These are phyloP conservation scores for Beris chalybata DNA, from an alignment of 2,888 invertebrate genomes.

Conservation along the genomic window DNA sequence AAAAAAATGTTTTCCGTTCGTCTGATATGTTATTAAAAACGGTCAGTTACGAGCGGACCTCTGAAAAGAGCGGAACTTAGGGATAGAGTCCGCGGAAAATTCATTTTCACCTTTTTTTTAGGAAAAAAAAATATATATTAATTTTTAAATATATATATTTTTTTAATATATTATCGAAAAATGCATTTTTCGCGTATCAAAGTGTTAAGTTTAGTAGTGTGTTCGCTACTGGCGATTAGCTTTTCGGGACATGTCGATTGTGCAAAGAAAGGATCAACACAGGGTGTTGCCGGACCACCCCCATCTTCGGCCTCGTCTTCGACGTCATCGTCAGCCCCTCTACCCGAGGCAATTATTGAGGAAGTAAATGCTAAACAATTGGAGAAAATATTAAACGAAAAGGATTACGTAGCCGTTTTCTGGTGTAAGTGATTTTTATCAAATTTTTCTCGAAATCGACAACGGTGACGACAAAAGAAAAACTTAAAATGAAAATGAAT, in stretches of 20 bases:
- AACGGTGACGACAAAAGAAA: too few relatives aligned
- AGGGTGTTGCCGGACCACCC: too few relatives aligned
- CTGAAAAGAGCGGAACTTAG: slow-evolving; percentile 57
- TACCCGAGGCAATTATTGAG: slow-evolving; percentile 80
- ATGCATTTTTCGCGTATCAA: slow-evolving; percentile 57
- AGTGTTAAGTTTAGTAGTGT: slow-evolving; percentile 54
- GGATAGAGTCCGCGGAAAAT: slow-evolving; percentile 56
- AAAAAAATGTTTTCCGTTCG: slow-evolving; percentile 33
- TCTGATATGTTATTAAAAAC: slow-evolving; percentile 40
- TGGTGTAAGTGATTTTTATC: slow-evolving; percentile 79
- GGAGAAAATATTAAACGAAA: slow-evolving; percentile 84
- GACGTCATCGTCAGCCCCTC: slow-evolving; percentile 56
- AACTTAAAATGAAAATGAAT: too few relatives aligned
- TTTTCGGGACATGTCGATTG: slow-evolving; percentile 56
- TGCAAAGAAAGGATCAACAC: slow-evolving; percentile 50
- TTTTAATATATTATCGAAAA: slow-evolving; percentile 33
- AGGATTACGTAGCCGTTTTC: slow-evolving; percentile 93
- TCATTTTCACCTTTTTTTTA: slow-evolving; percentile 35
- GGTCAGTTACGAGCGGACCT: slow-evolving; percentile 59
- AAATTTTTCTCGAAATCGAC: too few relatives aligned
- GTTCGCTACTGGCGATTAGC: slow-evolving; percentile 54
- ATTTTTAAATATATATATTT: slow-evolving; percentile 32
- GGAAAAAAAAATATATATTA: slow-evolving; percentile 22
- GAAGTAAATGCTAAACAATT: slow-evolving; percentile 92
- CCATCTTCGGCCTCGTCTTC: slow-evolving; percentile 43